phyloP scores from a whole-genome alignment of 2,888 invertebrate species.

The Micropterix aruncella region DNA sequence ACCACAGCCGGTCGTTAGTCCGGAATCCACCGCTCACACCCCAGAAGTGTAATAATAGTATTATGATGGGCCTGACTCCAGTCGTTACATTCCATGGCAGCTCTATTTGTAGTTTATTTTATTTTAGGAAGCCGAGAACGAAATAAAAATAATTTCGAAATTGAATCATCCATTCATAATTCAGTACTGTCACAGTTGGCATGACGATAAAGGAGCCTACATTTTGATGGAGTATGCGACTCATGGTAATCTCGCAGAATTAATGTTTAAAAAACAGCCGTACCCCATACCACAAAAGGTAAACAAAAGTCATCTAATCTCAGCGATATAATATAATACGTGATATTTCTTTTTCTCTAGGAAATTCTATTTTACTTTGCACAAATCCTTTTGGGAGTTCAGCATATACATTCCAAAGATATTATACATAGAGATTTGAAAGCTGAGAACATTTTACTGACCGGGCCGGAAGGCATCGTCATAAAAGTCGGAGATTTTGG shows the following conservation, averaged over 20 bases:
- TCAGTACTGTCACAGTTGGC: constrained; percentile 53
- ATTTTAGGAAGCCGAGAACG: constrained; percentile 50
- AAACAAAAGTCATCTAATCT: constrained; percentile 12
- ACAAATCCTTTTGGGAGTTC: constrained; percentile 62
- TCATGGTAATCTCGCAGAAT: constrained; percentile 61
- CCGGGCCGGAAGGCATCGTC: constrained; percentile 49
- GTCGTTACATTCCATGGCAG: too few relatives aligned
- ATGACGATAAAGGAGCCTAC: constrained; percentile 41
- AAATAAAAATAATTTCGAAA: constrained; percentile 55
- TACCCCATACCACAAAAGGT: constrained; percentile 46
- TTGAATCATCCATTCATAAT: constrained; percentile 64
- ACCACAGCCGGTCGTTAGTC: too few relatives aligned
- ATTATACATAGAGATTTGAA: constrained; percentile 76
- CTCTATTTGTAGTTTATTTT: too few relatives aligned
- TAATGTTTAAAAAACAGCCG: constrained; percentile 41
- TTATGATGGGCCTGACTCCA: too few relatives aligned
- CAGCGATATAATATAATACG: constrained; percentile 6
- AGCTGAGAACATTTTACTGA: constrained; percentile 69
- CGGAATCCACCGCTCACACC: too few relatives aligned
- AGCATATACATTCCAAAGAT: constrained; percentile 65
- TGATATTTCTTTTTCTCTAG: constrained; percentile 26
- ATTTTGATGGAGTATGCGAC: constrained; percentile 85
- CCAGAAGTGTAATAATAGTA: too few relatives aligned
- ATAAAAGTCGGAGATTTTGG: constrained; percentile 80
- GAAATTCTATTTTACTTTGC: constrained; percentile 53